phyloP scores from a whole-genome alignment of 2,797 vertebrate species.

The Hoplostethus mediterraneus region DNA sequence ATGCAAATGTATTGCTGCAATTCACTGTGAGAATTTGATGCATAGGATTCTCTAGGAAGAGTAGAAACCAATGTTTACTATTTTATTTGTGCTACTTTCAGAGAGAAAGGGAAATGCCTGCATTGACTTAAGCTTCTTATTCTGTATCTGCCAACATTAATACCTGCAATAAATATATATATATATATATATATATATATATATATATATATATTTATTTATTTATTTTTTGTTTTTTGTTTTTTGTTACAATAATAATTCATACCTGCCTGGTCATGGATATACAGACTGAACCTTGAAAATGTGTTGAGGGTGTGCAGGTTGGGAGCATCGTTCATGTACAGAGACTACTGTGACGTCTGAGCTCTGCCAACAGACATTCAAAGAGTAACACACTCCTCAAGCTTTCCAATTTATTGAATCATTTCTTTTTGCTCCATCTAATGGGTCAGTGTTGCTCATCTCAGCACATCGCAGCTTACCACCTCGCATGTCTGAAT shows the following conservation, averaged over 20 bases:
- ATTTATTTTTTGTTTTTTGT: too few relatives aligned
- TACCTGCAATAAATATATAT: not conserved
- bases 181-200: not conserved
- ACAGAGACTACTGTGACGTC: constrained; percentile 6
- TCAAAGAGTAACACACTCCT: constrained; percentile 24
- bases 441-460: constrained; percentile 42
- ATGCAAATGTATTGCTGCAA: not conserved
- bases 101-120: constrained; percentile 1
- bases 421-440: constrained; percentile 38
- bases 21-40: not conserved
- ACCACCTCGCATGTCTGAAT: constrained; percentile 59
- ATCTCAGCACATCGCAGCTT: constrained; percentile 66
- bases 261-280: not conserved
- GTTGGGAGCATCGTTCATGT: constrained; percentile 7
- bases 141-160: not conserved
- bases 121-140: not conserved
- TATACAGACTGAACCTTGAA: not conserved
- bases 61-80: not conserved
- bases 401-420: constrained; percentile 53
- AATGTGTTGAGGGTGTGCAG: constrained; percentile 9
- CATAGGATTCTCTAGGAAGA: not conserved
- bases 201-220: too few relatives aligned
- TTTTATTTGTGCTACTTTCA: not conserved
- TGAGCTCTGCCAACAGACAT: constrained; percentile 29
- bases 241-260: too few relatives aligned